A percentile compares a stretch with the other conserved stretches of the same genome.
phyloP scores from a whole-genome alignment of 1,140 invertebrate species.

The Delia radicum region DNA sequence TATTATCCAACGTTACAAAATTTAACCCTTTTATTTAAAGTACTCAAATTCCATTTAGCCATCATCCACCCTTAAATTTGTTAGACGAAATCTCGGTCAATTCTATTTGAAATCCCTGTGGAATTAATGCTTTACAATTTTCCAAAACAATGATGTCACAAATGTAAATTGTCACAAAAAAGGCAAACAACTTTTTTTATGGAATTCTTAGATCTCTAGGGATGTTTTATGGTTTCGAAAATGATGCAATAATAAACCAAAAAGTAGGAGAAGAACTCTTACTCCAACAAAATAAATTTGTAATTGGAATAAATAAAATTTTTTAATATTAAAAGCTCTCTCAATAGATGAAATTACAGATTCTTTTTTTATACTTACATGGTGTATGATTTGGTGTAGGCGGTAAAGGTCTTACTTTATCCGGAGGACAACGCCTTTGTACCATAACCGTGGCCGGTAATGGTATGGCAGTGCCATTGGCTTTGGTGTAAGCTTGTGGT shows the following conservation, averaged over 20 bases:
- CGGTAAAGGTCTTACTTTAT: slow-evolving; percentile 71
- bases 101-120: background rate
- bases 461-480: slow-evolving; percentile 69
- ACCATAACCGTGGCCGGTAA: slow-evolving; percentile 72
- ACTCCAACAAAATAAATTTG: background rate
- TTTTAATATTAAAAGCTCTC: background rate
- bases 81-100: background rate
- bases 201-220: background rate
- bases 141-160: background rate
- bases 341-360: background rate
- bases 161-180: background rate
- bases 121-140: background rate
- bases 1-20: too few species aligned
- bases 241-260: too few species aligned
- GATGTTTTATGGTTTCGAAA: background rate
- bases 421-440: slow-evolving; percentile 70
- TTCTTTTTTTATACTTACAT: slow-evolving; percentile 41
- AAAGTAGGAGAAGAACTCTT: background rate
- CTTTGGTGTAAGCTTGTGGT: slow-evolving; percentile 61
- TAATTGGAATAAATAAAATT: background rate
- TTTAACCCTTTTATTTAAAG: background rate
- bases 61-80: background rate
- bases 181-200: background rate
- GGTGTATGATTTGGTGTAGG: slow-evolving; percentile 63
- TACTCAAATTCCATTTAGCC: background rate